Percentiles rank a stretch among this genome's conserved stretches.
Conservation (phyloP, 2,113 vertebrate species). For the Crotalus helleri region DNA sequence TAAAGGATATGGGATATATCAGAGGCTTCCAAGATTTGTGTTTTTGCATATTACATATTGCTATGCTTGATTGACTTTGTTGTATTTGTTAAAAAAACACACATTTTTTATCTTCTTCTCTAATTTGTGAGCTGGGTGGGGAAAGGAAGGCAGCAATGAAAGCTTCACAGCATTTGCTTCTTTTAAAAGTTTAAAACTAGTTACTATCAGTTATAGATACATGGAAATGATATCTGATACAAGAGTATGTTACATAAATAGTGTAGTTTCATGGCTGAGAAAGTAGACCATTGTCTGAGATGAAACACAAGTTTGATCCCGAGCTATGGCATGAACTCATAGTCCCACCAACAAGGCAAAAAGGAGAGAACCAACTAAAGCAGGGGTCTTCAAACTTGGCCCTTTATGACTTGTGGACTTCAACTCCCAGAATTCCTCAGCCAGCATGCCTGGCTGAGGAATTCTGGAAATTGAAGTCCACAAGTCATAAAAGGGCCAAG, state of each 20-base stretch:
- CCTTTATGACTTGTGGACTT: too few species aligned
- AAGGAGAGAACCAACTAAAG: background rate
- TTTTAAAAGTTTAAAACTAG: background rate
- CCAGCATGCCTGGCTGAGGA: too few species aligned
- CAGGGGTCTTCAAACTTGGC: too few species aligned
- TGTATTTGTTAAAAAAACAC: background rate
- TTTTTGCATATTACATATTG: background rate
- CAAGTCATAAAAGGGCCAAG: too few species aligned
- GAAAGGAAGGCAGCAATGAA: background rate
- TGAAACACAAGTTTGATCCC: background rate
- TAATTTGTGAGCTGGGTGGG: background rate
- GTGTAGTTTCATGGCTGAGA: background rate
- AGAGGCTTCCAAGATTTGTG: background rate
- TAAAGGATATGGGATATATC: background rate
- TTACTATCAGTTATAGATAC: background rate
- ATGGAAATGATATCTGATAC: background rate
- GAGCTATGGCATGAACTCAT: background rate
- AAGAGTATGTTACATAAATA: background rate
- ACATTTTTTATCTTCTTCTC: background rate
- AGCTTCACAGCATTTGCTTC: background rate
- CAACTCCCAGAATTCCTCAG: too few species aligned
- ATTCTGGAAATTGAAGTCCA: too few species aligned
- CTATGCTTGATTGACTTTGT: background rate
- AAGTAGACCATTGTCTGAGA: background rate
- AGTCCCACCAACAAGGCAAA: background rate